These are phyloP conservation scores for Penaeus monodon DNA, from an alignment of 2,888 invertebrate species.

Conservation along the genomic window DNA sequence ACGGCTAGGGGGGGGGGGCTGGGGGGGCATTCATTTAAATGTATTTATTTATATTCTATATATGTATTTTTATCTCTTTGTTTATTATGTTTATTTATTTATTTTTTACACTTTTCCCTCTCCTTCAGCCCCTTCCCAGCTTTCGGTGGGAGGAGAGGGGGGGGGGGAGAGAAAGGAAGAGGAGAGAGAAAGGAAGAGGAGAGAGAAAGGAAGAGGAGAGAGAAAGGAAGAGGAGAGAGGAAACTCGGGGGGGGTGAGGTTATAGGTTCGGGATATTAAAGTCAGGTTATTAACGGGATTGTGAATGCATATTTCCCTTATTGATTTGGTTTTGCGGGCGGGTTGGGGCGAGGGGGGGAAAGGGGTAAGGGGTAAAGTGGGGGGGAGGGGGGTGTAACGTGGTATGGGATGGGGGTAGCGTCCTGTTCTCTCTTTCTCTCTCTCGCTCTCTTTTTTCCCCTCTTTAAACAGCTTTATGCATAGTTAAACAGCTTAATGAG, in stretches of 20 bases:
- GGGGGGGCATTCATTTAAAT: not conserved
- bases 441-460: not conserved
- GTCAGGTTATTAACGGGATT: too few species aligned
- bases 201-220: not conserved
- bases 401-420: too few species aligned
- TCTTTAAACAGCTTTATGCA: conserved; percentile 1
- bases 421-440: too few species aligned
- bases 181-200: too few species aligned
- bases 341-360: too few species aligned
- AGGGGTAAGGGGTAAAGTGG: too few species aligned
- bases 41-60: too few species aligned
- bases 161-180: not conserved
- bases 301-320: too few species aligned
- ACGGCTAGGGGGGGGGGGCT: not conserved
- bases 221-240: not conserved
- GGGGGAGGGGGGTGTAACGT: too few species aligned
- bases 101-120: not conserved
- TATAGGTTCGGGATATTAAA: too few species aligned
- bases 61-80: not conserved
- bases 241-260: not conserved
- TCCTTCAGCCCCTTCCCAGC: not conserved
- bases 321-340: too few species aligned
- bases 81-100: not conserved
- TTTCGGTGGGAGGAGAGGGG: not conserved
- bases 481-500: too few species aligned